These are phyloP conservation scores for Amphipoea lucens DNA, from an alignment of 2,888 invertebrate species.

Conservation along the genomic window DNA sequence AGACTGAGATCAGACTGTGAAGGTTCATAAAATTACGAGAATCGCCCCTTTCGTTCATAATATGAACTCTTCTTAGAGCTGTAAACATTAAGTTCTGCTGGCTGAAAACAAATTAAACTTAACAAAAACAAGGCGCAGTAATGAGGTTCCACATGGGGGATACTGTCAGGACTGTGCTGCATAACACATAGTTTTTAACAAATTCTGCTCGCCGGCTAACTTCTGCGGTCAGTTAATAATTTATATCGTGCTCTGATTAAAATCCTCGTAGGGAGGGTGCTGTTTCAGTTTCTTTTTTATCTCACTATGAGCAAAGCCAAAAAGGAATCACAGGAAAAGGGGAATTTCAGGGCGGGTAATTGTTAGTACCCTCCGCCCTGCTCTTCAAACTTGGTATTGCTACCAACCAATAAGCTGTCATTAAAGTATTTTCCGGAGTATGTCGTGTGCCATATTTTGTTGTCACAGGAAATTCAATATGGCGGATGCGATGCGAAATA, in stretches of 20 bases:
- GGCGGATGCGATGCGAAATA: neutral
- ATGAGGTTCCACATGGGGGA: slow-evolving; percentile 36
- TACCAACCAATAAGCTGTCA: neutral
- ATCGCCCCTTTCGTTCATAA: neutral
- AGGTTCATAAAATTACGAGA: neutral
- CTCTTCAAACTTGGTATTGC: neutral
- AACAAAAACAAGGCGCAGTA: slow-evolving; percentile 49
- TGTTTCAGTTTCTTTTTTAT: slow-evolving; percentile 23
- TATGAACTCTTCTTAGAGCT: neutral
- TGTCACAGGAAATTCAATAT: neutral
- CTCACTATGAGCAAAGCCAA: neutral
- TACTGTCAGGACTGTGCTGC: slow-evolving; percentile 30
- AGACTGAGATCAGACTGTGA: too few relatives aligned
- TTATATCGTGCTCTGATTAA: slow-evolving; percentile 47
- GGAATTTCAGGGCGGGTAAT: neutral
- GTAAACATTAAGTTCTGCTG: neutral
- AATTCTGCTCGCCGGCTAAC: slow-evolving; percentile 38
- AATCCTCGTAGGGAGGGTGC: slow-evolving; percentile 31
- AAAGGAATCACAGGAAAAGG: neutral
- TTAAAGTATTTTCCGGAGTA: neutral
- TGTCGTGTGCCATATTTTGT: neutral
- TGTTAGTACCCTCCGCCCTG: neutral
- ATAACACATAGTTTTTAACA: slow-evolving; percentile 49
- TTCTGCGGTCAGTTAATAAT: slow-evolving; percentile 53
- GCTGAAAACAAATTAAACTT: slow-evolving; percentile 28